phyloP scores from a whole-genome alignment of 2,888 invertebrate genomes.

The Apamea anceps region DNA sequence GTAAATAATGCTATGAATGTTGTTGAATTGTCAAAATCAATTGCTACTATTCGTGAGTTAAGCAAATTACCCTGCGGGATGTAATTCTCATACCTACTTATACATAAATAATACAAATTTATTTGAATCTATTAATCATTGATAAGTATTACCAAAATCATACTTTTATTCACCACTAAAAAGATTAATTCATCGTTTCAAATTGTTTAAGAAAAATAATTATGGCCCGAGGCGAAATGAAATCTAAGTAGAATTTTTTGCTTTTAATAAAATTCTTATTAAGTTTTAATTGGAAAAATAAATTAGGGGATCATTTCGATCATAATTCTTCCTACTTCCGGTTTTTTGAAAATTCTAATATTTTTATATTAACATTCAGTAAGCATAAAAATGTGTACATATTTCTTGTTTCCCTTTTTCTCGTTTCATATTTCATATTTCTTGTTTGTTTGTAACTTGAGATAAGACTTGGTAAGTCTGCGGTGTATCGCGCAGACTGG shows the following conservation, averaged over 20 bases:
- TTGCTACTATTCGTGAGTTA: too few species aligned
- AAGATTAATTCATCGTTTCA: not conserved
- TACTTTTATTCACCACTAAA: not conserved
- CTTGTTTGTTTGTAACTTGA: not conserved
- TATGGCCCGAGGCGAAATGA: slow-evolving; percentile 59
- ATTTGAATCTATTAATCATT: not conserved
- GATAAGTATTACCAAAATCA: too few species aligned
- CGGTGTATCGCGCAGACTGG: too few species aligned
- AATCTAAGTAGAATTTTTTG: slow-evolving; percentile 58
- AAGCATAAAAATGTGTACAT: not conserved
- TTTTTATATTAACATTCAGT: not conserved
- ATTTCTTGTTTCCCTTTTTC: not conserved
- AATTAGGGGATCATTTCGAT: slow-evolving; percentile 7
- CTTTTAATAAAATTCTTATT: slow-evolving; percentile 66
- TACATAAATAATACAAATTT: not conserved
- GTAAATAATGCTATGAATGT: too few species aligned
- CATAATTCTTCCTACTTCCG: not conserved
- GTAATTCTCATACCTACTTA: not conserved
- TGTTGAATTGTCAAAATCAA: too few species aligned
- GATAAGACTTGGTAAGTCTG: not conserved
- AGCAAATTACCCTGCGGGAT: too few species aligned
- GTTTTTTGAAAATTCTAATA: not conserved
- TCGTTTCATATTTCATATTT: too few species aligned
- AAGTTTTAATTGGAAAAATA: slow-evolving; percentile 62
- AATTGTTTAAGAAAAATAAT: slow-evolving; percentile 34